Evolutionary conservation across 1,140 invertebrate species (phyloP).

Genomic region (Callitettix versicolor): DNA sequence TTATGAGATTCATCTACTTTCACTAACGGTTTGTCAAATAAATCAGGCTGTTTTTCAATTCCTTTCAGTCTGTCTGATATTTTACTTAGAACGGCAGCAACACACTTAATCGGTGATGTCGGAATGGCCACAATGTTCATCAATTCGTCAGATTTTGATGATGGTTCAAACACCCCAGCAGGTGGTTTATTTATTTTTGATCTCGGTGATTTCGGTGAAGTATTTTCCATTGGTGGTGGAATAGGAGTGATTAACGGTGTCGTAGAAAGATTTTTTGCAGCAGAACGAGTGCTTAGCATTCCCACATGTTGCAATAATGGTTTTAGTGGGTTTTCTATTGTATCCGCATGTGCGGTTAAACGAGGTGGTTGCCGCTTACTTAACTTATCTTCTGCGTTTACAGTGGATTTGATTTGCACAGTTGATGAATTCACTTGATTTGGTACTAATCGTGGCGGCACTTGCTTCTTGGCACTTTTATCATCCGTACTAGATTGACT

Average conservation of each 20-base stretch:
- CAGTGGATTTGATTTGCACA: too few relatives aligned
- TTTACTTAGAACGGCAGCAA: slow-evolving; percentile 15
- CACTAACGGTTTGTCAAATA: not conserved
- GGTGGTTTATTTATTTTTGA: slow-evolving; percentile 24
- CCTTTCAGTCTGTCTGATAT: slow-evolving; percentile 20
- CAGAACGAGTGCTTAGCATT: slow-evolving; percentile 13
- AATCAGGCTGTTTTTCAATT: not conserved
- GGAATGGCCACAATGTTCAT: slow-evolving; percentile 7
- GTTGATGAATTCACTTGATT: too few relatives aligned
- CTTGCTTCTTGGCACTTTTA: too few relatives aligned
- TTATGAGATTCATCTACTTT: slow-evolving; percentile 7
- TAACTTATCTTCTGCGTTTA: too few relatives aligned
- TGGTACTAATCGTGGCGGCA: too few relatives aligned
- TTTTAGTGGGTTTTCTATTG: not conserved
- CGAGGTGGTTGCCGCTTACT: too few relatives aligned
- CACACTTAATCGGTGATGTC: slow-evolving; percentile 9
- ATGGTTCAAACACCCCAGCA: slow-evolving; percentile 26
- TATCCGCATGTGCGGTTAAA: not conserved
- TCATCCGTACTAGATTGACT: too few relatives aligned
- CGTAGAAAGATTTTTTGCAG: slow-evolving; percentile 3
- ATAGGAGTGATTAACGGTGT: slow-evolving; percentile 13
- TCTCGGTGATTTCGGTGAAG: slow-evolving; percentile 1
- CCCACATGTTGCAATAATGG: not conserved
- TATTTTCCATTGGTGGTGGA: slow-evolving; percentile 9
- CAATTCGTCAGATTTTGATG: slow-evolving; percentile 16